A percentile compares a stretch with the other conserved stretches of the same genome.
Evolutionary conservation across 2,888 invertebrate species (phyloP).

Genomic region (Synergus itoensis): DNA sequence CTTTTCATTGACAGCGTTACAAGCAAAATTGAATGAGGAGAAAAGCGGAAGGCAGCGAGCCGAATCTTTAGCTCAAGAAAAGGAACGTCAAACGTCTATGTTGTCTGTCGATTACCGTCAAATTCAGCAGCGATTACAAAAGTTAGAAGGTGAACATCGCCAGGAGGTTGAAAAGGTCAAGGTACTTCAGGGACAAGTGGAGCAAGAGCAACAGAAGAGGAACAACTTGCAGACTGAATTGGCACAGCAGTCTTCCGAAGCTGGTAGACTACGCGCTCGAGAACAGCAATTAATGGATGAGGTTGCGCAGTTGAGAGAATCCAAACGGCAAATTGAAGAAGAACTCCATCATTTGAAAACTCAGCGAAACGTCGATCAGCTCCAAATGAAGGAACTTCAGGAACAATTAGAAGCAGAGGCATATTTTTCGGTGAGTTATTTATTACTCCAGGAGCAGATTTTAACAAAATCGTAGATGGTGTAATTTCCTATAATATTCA

Average conservation of each 20-base stretch:
- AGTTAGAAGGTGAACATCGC: conserved; percentile 93
- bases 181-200: conserved; percentile 90
- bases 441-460: conserved; percentile 25
- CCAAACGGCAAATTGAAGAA: conserved; percentile 86
- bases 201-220: conserved; percentile 94
- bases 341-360: conserved; percentile 87
- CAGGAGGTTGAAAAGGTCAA: conserved; percentile 91
- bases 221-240: conserved; percentile 90
- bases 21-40: conserved; percentile 95
- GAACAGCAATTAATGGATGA: conserved; percentile 87
- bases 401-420: conserved; percentile 97
- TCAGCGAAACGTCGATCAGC: conserved; percentile 83
- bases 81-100: conserved; percentile 96
- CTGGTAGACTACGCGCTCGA: conserved; percentile 84
- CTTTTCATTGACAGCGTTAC: conserved; percentile 83
- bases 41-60: conserved; percentile 91
- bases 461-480: too few species aligned
- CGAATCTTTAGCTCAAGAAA: conserved; percentile 92
- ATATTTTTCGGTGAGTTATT: conserved; percentile 88
- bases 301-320: conserved; percentile 83
- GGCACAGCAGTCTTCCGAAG: conserved; percentile 84
- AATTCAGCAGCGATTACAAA: conserved; percentile 93
- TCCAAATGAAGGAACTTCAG: conserved; percentile 93
- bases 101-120: conserved; percentile 96
- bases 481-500: too few species aligned